Conservation (phyloP, 2,797 vertebrate genomes). For the Artibeus lituratus region DNA sequence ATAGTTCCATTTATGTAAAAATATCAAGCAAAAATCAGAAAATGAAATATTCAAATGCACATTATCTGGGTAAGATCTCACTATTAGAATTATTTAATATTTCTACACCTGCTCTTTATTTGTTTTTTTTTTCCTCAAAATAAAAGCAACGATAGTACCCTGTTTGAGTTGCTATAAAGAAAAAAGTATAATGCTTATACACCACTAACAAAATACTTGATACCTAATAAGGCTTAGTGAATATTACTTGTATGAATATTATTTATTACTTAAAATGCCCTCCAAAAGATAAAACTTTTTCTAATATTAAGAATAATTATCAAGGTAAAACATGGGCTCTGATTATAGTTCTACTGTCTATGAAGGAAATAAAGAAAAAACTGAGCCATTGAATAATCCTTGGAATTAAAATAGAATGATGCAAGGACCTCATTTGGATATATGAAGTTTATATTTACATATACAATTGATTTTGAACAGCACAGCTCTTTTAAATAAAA, state of each 20-base stretch:
- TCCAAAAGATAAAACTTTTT: background rate
- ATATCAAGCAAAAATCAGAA: background rate
- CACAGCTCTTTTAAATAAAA: background rate
- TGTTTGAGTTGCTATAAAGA: background rate
- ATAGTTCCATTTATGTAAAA: background rate
- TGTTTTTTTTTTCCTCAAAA: background rate
- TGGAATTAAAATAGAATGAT: background rate
- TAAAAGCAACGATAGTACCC: background rate
- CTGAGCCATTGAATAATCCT: background rate
- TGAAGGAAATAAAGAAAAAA: background rate
- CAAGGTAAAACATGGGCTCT: background rate
- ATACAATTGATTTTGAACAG: background rate
- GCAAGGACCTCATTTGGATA: background rate
- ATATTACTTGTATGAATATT: background rate
- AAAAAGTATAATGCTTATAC: background rate
- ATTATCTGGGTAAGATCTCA: background rate
- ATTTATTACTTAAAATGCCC: slow-evolving; percentile 21
- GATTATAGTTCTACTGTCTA: background rate
- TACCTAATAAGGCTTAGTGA: background rate
- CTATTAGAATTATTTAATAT: background rate
- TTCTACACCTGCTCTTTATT: background rate
- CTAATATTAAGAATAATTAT: background rate
- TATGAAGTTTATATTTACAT: background rate
- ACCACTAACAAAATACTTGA: background rate
- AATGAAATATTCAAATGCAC: background rate